These are phyloP conservation scores for Serrognathus titanus DNA, from an alignment of 2,888 invertebrate genomes.

Conservation along the genomic window DNA sequence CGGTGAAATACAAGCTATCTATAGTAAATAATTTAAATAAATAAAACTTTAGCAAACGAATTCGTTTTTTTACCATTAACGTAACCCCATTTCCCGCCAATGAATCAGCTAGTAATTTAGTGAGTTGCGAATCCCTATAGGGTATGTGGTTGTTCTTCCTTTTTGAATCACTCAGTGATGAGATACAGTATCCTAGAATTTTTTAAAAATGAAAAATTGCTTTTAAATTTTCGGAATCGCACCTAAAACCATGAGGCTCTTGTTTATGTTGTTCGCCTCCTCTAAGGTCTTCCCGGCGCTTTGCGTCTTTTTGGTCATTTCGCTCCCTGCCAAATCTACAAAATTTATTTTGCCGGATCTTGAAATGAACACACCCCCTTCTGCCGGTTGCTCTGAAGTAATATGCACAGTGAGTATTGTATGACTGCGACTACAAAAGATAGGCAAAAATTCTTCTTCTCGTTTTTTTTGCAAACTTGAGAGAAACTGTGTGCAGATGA, in stretches of 20 bases:
- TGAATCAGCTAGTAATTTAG: conserved; percentile 89
- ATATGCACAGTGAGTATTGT: conserved; percentile 88
- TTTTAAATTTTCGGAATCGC: too few relatives aligned
- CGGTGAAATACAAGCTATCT: conserved; percentile 95
- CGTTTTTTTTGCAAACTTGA: not conserved
- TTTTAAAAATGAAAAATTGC: too few relatives aligned
- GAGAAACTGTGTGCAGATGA: not conserved
- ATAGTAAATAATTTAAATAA: conserved; percentile 31
- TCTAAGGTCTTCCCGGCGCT: conserved; percentile 84
- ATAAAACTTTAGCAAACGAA: not conserved
- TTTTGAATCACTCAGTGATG: conserved; percentile 80
- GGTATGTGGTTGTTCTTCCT: conserved; percentile 84
- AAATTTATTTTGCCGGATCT: conserved; percentile 94
- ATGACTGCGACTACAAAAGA: conserved; percentile 68
- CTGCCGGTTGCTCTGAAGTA: conserved; percentile 77
- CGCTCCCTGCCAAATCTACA: conserved; percentile 94
- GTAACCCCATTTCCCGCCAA: conserved; percentile 92
- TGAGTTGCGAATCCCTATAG: conserved; percentile 90
- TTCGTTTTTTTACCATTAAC: conserved; percentile 70
- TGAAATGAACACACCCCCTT: conserved; percentile 79
- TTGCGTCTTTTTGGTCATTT: conserved; percentile 89
- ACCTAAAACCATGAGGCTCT: conserved; percentile 87
- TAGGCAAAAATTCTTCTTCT: not conserved
- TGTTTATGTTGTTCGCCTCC: conserved; percentile 95
- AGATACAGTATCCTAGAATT: conserved; percentile 84